These are phyloP conservation scores for Philonicus albiceps DNA, from an alignment of 2,888 invertebrate species.

Conservation along the genomic window DNA sequence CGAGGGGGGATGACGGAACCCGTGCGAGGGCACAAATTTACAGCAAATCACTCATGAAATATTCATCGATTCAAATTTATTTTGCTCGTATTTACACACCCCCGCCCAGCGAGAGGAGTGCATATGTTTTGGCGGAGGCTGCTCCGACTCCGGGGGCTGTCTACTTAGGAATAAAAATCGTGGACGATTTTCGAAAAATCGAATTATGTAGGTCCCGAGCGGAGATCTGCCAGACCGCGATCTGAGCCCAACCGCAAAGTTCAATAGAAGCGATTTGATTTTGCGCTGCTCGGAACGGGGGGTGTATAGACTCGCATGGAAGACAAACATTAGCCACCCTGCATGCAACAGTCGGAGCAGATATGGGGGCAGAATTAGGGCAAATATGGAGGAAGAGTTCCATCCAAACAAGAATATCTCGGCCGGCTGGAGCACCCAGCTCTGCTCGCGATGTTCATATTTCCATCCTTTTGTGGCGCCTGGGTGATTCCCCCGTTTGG, in stretches of 20 bases:
- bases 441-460: constrained; percentile 10
- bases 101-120: not conserved
- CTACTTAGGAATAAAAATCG: not conserved
- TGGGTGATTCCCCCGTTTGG: not conserved
- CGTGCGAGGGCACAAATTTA: constrained; percentile 36
- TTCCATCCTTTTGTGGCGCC: not conserved
- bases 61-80: constrained; percentile 55
- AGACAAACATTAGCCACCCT: constrained; percentile 5
- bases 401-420: not conserved
- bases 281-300: not conserved
- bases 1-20: constrained; percentile 2
- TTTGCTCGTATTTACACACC: constrained; percentile 40
- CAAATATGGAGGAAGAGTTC: not conserved
- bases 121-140: not conserved
- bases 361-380: not conserved
- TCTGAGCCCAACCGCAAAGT: constrained; percentile 29
- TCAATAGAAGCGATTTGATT: constrained; percentile 35
- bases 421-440: not conserved
- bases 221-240: not conserved
- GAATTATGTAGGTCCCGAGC: not conserved
- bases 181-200: constrained; percentile 6
- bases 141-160: not conserved
- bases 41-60: constrained; percentile 55
- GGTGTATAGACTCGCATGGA: not conserved
- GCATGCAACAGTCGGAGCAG: constrained; percentile 12